Evolutionary conservation across 2,797 vertebrate genomes (phyloP).

Genomic region (Gephyroberyx darwinii): DNA sequence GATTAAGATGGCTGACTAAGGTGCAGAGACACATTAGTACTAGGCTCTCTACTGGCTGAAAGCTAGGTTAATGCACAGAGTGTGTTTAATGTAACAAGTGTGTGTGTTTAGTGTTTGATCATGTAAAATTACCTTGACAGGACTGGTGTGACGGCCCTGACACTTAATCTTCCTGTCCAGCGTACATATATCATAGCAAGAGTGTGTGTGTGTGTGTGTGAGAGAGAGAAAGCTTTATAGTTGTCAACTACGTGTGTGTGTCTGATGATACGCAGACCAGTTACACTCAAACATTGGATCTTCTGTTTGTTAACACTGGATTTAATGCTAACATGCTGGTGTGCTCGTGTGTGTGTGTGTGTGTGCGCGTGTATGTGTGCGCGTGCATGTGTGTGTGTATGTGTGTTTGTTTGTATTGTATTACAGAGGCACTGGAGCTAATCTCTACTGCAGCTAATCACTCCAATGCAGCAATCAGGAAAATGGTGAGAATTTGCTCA

Average conservation of each 20-base stretch:
- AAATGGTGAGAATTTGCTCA: constrained; percentile 88
- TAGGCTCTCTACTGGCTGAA: constrained; percentile 28
- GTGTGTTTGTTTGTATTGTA: constrained; percentile 7
- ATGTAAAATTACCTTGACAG: background rate
- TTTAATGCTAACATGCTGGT: constrained; percentile 21
- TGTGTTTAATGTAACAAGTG: constrained; percentile 20
- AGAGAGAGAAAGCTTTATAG: background rate
- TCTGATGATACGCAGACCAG: background rate
- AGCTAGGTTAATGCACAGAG: constrained; percentile 18
- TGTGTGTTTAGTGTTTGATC: constrained; percentile 13
- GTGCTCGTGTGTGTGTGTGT: background rate
- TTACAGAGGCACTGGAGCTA: constrained; percentile 93
- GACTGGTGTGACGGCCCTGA: background rate
- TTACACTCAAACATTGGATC: background rate
- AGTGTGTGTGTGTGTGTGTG: constrained; percentile 11
- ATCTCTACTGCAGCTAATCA: constrained; percentile 97
- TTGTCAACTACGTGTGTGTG: background rate
- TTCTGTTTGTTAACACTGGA: background rate
- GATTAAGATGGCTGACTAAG: constrained; percentile 61
- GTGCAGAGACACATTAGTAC: constrained; percentile 49
- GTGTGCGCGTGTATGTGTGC: background rate
- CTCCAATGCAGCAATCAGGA: constrained; percentile 95
- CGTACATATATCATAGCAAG: background rate
- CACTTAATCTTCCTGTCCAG: background rate
- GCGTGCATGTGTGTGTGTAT: background rate